Evolutionary conservation across 2,113 vertebrate genomes (phyloP), one percentile per base, ranked within the genome.

Genomic region (Lophotis ruficrista): DNA sequence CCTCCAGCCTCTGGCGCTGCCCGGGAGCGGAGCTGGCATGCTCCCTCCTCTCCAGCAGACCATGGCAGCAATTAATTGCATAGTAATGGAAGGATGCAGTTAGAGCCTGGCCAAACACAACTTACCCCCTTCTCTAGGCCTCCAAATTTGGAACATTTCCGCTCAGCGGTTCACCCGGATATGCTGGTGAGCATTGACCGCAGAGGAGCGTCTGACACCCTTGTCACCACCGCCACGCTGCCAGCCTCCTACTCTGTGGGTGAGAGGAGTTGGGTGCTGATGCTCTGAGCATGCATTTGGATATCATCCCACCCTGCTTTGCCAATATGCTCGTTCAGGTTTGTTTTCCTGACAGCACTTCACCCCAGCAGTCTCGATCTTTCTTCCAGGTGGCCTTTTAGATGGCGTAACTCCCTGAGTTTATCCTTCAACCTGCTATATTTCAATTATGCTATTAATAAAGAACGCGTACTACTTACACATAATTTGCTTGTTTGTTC

Each of bases 1-100:
- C 83, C 89, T 94, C 83, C 73, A 81, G 96, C 85, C 90, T 92
- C 62, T 2, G 2, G 90, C 64, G 87, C 86, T 94, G 88, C 91
- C 72, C 89, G 53, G 89, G 77, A 75, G 87, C 0, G 4, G 89
- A 94, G 87, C 81, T 94, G 95, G 94, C 96, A 96, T 4, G 3
- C 48, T 91, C 57, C 18, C 35, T 78, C 48, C 87, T 96, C 95
- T 82, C 2, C 2, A 79, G 89, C 78, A 87, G 87, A 71, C 56
- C 83, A 78, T 19, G 83, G 93, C 84, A 96, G 93, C 91, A 96
- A 91, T 96, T 96, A 97, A 97, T 96, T 94, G 93, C 70, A 64
- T 30, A 87, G 94, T 69, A 94, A 96, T 89, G 89, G 89, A 94
- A 91, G 87, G 91, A 95, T 87, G 95, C 89, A 96, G 93, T 95